A percentile compares a stretch with the other conserved stretches of the same genome.
phyloP scores from a whole-genome alignment of 2,797 vertebrate genomes.

The Eulemur mongoz region DNA sequence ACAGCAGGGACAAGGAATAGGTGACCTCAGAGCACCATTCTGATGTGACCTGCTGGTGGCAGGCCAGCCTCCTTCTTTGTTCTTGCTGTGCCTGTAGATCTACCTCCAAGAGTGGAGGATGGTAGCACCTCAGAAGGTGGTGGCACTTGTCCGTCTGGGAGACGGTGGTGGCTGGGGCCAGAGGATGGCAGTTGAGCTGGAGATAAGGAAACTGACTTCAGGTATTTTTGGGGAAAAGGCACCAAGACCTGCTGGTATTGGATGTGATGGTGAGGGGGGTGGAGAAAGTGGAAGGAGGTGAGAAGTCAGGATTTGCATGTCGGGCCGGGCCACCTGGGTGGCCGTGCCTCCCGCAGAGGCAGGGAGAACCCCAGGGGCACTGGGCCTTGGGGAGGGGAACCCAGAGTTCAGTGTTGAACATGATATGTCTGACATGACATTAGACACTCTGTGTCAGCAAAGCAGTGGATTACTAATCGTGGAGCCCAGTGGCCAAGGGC shows the following conservation, averaged over 20 bases:
- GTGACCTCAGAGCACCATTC: rapidly evolving
- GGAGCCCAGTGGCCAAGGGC: neutral
- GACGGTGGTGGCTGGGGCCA: rapidly evolving
- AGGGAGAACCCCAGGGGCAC: neutral
- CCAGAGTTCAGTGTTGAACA: rapidly evolving
- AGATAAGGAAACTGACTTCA: rapidly evolving
- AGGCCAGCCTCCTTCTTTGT: rapidly evolving
- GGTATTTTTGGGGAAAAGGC: neutral
- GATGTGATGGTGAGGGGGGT: rapidly evolving
- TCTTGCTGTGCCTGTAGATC: neutral
- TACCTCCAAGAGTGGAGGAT: rapidly evolving
- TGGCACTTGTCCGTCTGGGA: rapidly evolving
- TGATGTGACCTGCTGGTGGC: too few relatives aligned
- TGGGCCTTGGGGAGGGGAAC: rapidly evolving
- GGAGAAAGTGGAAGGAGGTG: rapidly evolving
- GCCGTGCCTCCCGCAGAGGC: rapidly evolving
- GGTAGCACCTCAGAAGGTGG: too few relatives aligned
- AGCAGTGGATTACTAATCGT: too few relatives aligned
- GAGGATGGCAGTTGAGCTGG: rapidly evolving
- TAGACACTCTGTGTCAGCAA: rapidly evolving
- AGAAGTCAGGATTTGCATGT: rapidly evolving
- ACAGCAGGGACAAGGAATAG: rapidly evolving
- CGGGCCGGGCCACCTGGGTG: rapidly evolving
- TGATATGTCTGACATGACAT: neutral
- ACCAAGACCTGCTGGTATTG: rapidly evolving